Base-by-base conservation (phyloP, 2,888 invertebrate genomes). In the Hipparchia sbordonii region DNA sequence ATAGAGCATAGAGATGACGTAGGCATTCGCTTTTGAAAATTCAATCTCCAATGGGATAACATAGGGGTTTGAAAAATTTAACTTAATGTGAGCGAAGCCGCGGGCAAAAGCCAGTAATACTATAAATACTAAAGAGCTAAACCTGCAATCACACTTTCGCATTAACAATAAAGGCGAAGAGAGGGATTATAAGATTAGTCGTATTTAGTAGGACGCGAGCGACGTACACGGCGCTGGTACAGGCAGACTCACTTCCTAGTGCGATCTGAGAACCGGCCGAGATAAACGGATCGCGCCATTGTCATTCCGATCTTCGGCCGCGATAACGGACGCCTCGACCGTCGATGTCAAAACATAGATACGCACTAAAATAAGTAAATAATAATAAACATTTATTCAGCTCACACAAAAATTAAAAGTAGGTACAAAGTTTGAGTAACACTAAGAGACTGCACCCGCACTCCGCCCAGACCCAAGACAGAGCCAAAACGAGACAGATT, bases 201-300 rank as follows among this genome's bases (percentile, higher is more conserved):
- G 57, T 48, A 69, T 51, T 61, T 39, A 39, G 69, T 61, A 61
- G 52, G 8, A 6, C 6, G 23, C 51, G 7, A 33, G 33, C 12
- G 10, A 23, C 45, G 45, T 67, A 67, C 56, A 66, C 66, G 66
- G 66, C 54, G 10, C n/a, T 7, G 45, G 57, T 46, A 66, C 65
- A 63, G 62, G 13, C 67, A 56, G 67, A 67, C 46, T 69, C 60
- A 69, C 61, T 69, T 69, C 69, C 69, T 69, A 69, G 69, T 61
- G 46, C 46, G 68, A 57, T 60, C 69, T 61, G 56, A 60, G 60
- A 69, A 69, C 69, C 69, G 61, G 61, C 69, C 60, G 52, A 48
- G 69, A 69, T 69, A 69, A 61, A 69, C 61, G 69, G 52, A 69
- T 60, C 69, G 69, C 7, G 33, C 60, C 69, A 69, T 69, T 69